These are phyloP conservation scores for Melanotaenia boesemani DNA, from an alignment of 2,797 vertebrate genomes.

Conservation along the genomic window DNA sequence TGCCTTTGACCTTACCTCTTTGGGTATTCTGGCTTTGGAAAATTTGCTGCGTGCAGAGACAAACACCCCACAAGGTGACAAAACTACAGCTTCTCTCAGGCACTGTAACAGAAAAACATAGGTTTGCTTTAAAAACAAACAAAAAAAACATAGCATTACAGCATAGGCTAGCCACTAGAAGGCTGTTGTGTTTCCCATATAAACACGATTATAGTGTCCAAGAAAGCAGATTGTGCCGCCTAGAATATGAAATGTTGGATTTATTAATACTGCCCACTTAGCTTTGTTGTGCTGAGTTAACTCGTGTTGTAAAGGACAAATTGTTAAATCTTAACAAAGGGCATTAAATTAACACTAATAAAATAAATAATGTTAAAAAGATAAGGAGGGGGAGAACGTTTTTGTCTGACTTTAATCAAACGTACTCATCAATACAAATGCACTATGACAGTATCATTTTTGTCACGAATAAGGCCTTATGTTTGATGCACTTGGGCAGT, in stretches of 20 bases:
- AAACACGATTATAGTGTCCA: too few relatives aligned
- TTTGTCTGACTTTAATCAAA: neutral
- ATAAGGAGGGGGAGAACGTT: neutral
- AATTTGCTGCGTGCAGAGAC: constrained; percentile 74
- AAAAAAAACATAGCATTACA: neutral
- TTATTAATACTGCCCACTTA: too few relatives aligned
- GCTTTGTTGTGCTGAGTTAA: too few relatives aligned
- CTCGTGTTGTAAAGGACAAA: too few relatives aligned
- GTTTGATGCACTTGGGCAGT: neutral
- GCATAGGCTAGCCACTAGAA: neutral
- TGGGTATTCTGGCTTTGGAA: constrained; percentile 76
- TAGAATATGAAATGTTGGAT: too few relatives aligned
- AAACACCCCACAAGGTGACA: constrained; percentile 53
- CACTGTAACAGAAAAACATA: constrained; percentile 56
- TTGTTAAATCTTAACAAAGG: too few relatives aligned
- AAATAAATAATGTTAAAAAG: neutral
- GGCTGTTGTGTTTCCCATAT: neutral
- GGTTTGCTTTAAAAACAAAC: neutral
- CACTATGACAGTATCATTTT: neutral
- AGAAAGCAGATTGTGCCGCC: too few relatives aligned
- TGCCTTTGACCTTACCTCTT: constrained; percentile 66
- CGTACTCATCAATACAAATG: neutral
- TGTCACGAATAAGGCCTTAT: neutral
- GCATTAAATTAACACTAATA: too few relatives aligned
- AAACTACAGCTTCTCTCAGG: constrained; percentile 45